Evolutionary conservation across 2,888 invertebrate species (phyloP), one percentile per base, ranked within the genome.

Genomic region (Drosophila formosana): DNA sequence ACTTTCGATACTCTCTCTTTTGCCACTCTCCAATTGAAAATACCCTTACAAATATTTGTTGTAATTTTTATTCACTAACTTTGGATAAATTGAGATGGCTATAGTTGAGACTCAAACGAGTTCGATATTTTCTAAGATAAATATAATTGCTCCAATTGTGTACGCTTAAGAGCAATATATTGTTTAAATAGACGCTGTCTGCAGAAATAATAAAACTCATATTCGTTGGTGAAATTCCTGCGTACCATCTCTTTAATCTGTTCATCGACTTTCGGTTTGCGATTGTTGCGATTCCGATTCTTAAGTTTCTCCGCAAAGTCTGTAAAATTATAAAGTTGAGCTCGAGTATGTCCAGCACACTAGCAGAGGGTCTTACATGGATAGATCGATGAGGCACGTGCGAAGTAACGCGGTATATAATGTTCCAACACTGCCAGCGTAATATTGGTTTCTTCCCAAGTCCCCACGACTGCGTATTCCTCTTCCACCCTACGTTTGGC

Each of bases 181-280:
- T 97, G 97, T 89, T 95, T 94, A 88, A 97, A 95, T 3, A 98
- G 94, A 80, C 97, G 94, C 90, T 97, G 97, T 78, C 95, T 95
- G 92, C 97, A 97, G 91, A 97, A 98, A 89, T 97, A 95, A 91
- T 97, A 98, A 92, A 97, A 97, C 81, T 98, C 97, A 11, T 97
- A 96, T 93, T 98, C 97, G 55, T 96, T 93, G 0, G 97, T 97
- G 91, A 98, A 97, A 92, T 97, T 97, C 41, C 94, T 94, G 75
- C 96, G 94, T n/a, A 98, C 95, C 66, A 97, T 95, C 43, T 96
- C 95, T 90, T 96, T 97, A 6, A 97, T 95, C 80, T 96, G 95
- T 80, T 96, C 96, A 49, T 95, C 95, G 2, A 97, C 96, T 0
- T 95, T 95, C 0, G 97, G 97, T 89, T 97, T 97, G 93, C 96